These are phyloP conservation scores for Bufo gargarizans DNA, from an alignment of 2,113 vertebrate species.

Conservation along the genomic window DNA sequence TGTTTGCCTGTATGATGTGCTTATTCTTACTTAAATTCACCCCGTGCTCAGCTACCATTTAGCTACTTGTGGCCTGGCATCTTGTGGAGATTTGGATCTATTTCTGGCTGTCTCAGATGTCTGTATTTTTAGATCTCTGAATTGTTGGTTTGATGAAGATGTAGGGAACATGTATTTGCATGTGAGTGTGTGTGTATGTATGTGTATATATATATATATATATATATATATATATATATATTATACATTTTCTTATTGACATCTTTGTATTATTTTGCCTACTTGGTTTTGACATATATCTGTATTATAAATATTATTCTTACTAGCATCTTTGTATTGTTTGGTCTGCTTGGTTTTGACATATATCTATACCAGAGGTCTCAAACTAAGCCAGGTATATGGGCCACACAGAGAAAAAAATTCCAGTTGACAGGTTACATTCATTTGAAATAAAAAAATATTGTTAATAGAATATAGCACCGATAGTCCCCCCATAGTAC, in stretches of 20 bases:
- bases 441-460: no score
- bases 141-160: constrained; percentile 25
- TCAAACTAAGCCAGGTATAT: no score
- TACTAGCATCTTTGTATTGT: no score
- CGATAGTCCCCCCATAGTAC: no score
- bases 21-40: constrained; percentile 13
- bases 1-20: background rate
- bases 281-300: no score
- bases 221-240: background rate
- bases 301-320: no score
- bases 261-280: no score
- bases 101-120: constrained; percentile 49
- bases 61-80: constrained; percentile 4
- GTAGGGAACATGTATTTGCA: background rate
- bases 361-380: no score
- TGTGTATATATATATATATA: background rate
- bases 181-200: constrained; percentile 16
- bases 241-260: accelerated
- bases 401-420: no score
- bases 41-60: background rate
- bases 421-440: no score
- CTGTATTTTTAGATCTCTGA: constrained; percentile 48
- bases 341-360: no score
- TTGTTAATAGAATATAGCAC: no score
- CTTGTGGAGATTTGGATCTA: constrained; percentile 24